A percentile compares a stretch with the other conserved stretches of the same genome.
Evolutionary conservation across 1,140 invertebrate genomes (phyloP).

Genomic region (Lanistes nyassanus): DNA sequence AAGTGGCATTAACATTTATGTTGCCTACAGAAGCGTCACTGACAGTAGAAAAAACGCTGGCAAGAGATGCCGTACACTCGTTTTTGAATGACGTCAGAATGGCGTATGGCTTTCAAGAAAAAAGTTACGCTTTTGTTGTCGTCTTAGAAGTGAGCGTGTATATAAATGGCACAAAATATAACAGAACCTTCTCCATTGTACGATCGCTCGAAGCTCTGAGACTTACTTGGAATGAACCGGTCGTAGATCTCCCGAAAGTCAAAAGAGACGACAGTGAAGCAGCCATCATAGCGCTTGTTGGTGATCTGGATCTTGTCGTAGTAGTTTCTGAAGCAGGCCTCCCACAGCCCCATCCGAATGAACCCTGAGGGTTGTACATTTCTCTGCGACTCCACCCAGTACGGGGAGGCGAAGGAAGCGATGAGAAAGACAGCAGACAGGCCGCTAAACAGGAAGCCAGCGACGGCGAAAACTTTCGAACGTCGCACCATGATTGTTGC

Average conservation of each 20-base stretch:
- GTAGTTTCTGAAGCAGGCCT: conserved; percentile 92
- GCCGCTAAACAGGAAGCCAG: conserved; percentile 10
- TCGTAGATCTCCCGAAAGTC: conserved; percentile 12
- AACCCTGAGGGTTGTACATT: conserved; percentile 69
- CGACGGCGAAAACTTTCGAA: conserved; percentile 10
- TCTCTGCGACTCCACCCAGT: conserved; percentile 25
- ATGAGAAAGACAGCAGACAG: conserved; percentile 8
- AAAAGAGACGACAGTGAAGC: conserved; percentile 57
- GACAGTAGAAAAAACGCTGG: too few relatives aligned
- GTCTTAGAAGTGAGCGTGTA: too few relatives aligned
- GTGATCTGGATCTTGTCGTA: conserved; percentile 74
- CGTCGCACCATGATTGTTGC: conserved; percentile 2
- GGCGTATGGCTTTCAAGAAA: too few relatives aligned
- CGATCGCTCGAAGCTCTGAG: background rate
- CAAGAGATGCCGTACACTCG: too few relatives aligned
- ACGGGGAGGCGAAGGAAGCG: conserved; percentile 17
- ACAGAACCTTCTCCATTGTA: too few relatives aligned
- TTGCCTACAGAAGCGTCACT: too few relatives aligned
- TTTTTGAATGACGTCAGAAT: too few relatives aligned
- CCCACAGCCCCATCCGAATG: conserved; percentile 94
- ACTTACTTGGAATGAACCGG: conserved; percentile 19
- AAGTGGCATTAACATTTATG: too few relatives aligned
- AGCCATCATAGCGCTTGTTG: conserved; percentile 88
- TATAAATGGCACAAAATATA: too few relatives aligned
- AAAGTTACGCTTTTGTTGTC: too few relatives aligned